Evolutionary conservation across 2,888 invertebrate species (phyloP).

Genomic region (Yponomeuta evonymella): DNA sequence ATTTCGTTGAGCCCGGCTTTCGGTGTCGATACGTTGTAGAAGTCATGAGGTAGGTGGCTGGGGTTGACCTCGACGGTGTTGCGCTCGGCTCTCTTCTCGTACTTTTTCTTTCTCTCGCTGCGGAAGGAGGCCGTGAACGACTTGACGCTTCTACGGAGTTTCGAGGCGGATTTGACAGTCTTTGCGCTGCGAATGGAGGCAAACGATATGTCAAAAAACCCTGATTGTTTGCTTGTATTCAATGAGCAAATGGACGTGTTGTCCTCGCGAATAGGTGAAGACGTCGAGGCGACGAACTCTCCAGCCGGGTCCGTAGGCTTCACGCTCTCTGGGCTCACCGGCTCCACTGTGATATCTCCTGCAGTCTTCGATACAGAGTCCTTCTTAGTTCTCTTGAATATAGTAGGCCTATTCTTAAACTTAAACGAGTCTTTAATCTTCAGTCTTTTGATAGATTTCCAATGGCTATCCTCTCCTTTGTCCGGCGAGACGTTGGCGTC

Average conservation of each 20-base stretch:
- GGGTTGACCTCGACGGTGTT: conserved; percentile 63
- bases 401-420: conserved; percentile 67
- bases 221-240: conserved; percentile 69
- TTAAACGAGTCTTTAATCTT: conserved; percentile 73
- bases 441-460: conserved; percentile 70
- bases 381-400: conserved; percentile 66
- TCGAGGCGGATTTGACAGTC: conserved; percentile 67
- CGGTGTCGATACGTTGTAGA: conserved; percentile 54
- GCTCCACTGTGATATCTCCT: conserved; percentile 62
- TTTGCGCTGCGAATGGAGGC: conserved; percentile 62
- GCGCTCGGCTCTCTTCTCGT: conserved; percentile 60
- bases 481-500: conserved; percentile 60
- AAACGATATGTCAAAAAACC: conserved; percentile 70
- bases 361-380: conserved; percentile 55
- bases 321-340: conserved; percentile 58
- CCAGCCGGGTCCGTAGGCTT: conserved; percentile 66
- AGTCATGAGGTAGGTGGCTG: conserved; percentile 44
- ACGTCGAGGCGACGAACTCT: conserved; percentile 62
- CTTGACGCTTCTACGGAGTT: conserved; percentile 66
- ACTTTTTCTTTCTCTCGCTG: conserved; percentile 70
- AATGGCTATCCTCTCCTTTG: conserved; percentile 66
- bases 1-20: conserved; percentile 56
- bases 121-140: conserved; percentile 72
- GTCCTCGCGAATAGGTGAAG: conserved; percentile 67
- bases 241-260: conserved; percentile 65